Conservation (phyloP, 2,113 vertebrate genomes). For the Nestor notabilis region DNA sequence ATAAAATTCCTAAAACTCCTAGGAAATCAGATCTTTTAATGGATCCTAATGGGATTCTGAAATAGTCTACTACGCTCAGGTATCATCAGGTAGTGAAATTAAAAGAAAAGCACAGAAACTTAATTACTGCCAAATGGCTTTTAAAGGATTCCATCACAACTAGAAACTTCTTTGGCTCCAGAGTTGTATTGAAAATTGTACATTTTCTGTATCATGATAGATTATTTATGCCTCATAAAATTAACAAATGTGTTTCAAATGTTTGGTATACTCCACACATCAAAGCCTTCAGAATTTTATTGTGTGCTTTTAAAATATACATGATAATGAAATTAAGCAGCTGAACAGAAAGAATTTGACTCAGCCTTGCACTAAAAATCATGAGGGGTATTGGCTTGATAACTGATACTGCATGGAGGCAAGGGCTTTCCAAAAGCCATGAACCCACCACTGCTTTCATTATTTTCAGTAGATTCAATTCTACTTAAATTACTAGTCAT, state of each 20-base stretch:
- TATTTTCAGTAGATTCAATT: neutral
- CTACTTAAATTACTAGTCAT: neutral
- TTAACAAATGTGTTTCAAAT: conserved; percentile 67
- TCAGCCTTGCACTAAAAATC: neutral
- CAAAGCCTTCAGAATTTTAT: conserved; percentile 40
- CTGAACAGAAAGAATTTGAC: conserved; percentile 36
- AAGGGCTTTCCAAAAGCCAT: neutral
- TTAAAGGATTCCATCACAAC: conserved; percentile 52
- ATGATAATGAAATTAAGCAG: conserved; percentile 46
- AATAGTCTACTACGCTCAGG: conserved; percentile 69
- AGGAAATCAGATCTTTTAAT: conserved; percentile 76
- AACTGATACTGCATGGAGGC: neutral
- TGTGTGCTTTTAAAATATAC: conserved; percentile 1
- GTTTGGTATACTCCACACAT: conserved; percentile 15
- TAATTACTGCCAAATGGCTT: conserved; percentile 64
- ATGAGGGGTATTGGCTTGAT: neutral
- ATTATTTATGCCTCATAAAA: conserved; percentile 68
- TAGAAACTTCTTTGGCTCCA: conserved; percentile 50
- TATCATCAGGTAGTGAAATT: conserved; percentile 68
- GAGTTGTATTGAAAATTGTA: conserved; percentile 23
- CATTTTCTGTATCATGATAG: conserved; percentile 44
- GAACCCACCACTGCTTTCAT: neutral
- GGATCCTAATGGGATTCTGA: conserved; percentile 71
- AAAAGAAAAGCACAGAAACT: conserved; percentile 73
- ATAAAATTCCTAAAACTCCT: neutral